Base-by-base conservation (phyloP, 1,140 invertebrate species). In the Psix sp. region DNA sequence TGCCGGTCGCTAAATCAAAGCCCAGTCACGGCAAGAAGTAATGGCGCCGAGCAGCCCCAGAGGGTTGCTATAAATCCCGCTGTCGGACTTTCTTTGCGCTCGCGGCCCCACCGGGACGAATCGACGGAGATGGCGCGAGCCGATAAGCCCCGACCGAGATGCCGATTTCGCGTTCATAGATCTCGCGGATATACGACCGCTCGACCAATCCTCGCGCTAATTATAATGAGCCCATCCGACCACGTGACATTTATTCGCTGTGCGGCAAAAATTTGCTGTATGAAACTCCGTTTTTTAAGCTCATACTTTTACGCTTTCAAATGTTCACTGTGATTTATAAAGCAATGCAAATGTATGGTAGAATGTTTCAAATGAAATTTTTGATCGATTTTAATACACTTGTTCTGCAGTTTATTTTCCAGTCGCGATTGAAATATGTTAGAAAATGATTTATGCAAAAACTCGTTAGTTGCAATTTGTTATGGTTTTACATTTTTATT, bases 221-320 rank as follows among this genome's bases (percentile, higher is more conserved):
- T 84, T 83, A 82, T 83, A 83, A 83, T 82, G 76, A 82, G 78
- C 46, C 45, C 49, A 54, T 74, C 49, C 74, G 76, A 80, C 56
- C 42, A 74, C 9, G 36, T 51, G 54, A 65, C 78, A 70, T 81
- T 80, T 81, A 78, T 78, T 80, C 75, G 67, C 43, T 14, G 17
- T 15, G 20, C 3, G 18, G 35, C 35, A 20, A n/a, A n/a, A n/a
- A n/a, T n/a, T n/a, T n/a, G n/a, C n/a, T n/a, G n/a, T n/a, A n/a
- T n/a, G n/a, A n/a, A n/a, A n/a, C n/a, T n/a, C n/a, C n/a, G n/a
- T n/a, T n/a, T n/a, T n/a, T n/a, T n/a, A n/a, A n/a, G n/a, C n/a
- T n/a, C n/a, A n/a, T n/a, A n/a, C n/a, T n/a, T n/a, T n/a, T n/a
- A n/a, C n/a, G n/a, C n/a, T n/a, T n/a, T n/a, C n/a, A n/a, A n/a